These are phyloP conservation scores for Delia radicum DNA, from an alignment of 1,140 invertebrate species.

Conservation along the genomic window DNA sequence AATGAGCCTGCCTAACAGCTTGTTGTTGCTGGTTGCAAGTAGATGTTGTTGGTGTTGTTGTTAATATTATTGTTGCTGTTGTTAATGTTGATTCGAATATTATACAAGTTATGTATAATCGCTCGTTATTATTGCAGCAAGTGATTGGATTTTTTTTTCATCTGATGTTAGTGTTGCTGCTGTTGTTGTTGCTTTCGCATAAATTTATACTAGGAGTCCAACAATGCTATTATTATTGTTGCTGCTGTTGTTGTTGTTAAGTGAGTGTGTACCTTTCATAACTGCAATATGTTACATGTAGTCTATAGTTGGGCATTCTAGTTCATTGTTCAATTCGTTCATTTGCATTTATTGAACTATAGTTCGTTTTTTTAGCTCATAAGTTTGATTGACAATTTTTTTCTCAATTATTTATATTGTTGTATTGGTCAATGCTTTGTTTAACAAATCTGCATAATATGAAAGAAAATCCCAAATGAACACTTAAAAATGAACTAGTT, in stretches of 20 bases:
- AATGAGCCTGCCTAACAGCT: not conserved
- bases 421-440: no score
- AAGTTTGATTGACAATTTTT: no score
- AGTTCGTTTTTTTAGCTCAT: no score
- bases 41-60: not conserved
- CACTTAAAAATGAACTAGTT: no score
- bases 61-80: not conserved
- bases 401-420: no score
- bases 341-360: no score
- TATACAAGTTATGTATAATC: slow-evolving; percentile 13
- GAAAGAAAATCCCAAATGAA: no score
- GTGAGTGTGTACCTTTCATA: not conserved
- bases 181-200: not conserved
- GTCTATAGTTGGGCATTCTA: no score
- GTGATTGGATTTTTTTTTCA: slow-evolving; percentile 6
- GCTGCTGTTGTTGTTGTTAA: not conserved
- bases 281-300: not conserved
- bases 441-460: no score
- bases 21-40: not conserved
- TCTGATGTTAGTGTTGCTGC: not conserved
- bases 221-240: slow-evolving; percentile 8
- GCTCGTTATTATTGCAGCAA: slow-evolving; percentile 21
- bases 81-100: not conserved
- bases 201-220: slow-evolving; percentile 15
- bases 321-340: no score